Conservation (phyloP, 2,797 vertebrate species). For the Tinamus major region DNA sequence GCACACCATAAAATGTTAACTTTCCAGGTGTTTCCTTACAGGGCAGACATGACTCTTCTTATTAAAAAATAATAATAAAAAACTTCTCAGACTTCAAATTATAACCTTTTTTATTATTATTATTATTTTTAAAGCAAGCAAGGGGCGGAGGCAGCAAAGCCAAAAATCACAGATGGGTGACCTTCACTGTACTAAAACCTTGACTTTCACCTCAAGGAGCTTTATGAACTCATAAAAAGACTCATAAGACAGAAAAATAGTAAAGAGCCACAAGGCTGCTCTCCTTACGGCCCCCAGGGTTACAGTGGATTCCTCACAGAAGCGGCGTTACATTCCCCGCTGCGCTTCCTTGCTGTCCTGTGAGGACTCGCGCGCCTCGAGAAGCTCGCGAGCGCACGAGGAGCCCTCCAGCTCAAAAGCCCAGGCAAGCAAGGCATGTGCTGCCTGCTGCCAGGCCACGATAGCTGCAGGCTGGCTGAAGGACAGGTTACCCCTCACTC, state of each 20-base stretch:
- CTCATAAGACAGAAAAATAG: not conserved
- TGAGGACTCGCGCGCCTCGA: accelerated
- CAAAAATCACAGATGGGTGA: conserved; percentile 26
- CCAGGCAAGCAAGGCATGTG: not conserved
- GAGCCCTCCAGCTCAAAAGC: not conserved
- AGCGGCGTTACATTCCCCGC: not conserved
- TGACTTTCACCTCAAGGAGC: not conserved
- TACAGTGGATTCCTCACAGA: not conserved
- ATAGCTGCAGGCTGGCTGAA: not conserved
- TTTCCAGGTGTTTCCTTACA: conserved; percentile 68
- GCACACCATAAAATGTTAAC: conserved; percentile 52
- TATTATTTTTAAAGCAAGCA: conserved; percentile 13
- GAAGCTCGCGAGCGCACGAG: accelerated
- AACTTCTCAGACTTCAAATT: not conserved
- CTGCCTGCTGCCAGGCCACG: accelerated
- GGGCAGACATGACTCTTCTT: conserved; percentile 18
- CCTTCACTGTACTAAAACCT: not conserved
- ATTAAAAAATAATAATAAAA: not conserved
- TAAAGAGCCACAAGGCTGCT: not conserved
- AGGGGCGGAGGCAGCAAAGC: not conserved
- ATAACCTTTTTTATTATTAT: conserved; percentile 22
- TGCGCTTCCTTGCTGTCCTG: not conserved
- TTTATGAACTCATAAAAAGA: not conserved
- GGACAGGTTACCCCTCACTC: not conserved
- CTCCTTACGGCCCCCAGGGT: not conserved